Conservation (phyloP, 1,140 invertebrate genomes). For the Euura lappo region DNA sequence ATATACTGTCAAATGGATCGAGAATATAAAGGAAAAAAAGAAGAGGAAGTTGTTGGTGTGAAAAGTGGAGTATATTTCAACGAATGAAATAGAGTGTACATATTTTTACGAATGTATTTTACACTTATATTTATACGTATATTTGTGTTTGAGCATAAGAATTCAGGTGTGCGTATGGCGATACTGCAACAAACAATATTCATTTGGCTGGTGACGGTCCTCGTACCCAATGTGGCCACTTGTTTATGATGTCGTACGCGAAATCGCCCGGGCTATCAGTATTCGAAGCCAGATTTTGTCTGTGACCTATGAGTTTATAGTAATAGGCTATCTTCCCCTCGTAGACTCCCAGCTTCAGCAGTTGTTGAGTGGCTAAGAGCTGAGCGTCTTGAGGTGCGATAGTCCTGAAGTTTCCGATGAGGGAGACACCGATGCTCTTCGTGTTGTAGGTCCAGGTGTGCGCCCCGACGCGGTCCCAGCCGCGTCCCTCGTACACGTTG, state of each 20-base stretch:
- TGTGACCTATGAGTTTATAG: conserved; percentile 48
- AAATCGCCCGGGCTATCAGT: conserved; percentile 47
- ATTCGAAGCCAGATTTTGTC: conserved; percentile 34
- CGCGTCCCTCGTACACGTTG: conserved; percentile 75
- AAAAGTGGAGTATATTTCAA: no score
- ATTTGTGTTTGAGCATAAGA: no score
- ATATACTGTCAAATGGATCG: no score
- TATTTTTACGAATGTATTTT: no score
- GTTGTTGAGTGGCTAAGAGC: conserved; percentile 31
- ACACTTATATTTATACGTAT: no score
- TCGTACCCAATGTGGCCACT: conserved; percentile 60
- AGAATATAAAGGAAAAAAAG: no score
- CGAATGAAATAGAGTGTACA: no score
- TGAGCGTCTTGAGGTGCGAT: conserved; percentile 28
- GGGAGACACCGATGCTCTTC: conserved; percentile 69
- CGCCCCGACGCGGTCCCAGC: conserved; percentile 75
- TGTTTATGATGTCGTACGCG: conserved; percentile 60
- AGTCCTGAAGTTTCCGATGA: conserved; percentile 71
- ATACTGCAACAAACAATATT: no score
- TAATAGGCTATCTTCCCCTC: conserved; percentile 35
- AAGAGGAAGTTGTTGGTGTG: no score
- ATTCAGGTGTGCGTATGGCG: no score
- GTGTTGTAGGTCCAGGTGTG: conserved; percentile 68
- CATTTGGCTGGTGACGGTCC: no score
- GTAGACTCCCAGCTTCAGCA: conserved; percentile 42